Conservation (phyloP, 30 jellyfish, hydroid and myxozoan genomes). For the Morbakka virulenta region DNA sequence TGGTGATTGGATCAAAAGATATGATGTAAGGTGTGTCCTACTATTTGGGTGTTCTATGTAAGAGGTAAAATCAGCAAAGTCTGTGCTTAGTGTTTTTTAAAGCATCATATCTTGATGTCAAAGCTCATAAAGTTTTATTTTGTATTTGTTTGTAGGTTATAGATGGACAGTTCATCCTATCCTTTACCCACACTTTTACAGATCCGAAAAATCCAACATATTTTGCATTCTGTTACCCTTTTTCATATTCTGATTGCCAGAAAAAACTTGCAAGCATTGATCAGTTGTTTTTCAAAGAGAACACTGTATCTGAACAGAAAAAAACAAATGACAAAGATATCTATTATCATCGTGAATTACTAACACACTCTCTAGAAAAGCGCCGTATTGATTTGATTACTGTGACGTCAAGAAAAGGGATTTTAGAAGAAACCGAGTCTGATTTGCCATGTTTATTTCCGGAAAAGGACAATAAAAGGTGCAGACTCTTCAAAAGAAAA, state of each 20-base stretch:
- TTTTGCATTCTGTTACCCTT: slow-evolving; percentile 94
- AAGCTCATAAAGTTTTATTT: too few relatives aligned
- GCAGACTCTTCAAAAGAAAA: slow-evolving; percentile 39
- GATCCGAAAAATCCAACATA: slow-evolving; percentile 42
- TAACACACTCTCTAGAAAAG: slow-evolving; percentile 68
- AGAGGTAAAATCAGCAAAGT: background rate
- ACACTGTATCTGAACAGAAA: background rate
- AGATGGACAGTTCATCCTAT: slow-evolving; percentile 65
- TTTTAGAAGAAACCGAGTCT: slow-evolving; percentile 41
- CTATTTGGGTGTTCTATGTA: too few relatives aligned
- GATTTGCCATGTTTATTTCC: slow-evolving; percentile 58
- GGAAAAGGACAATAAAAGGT: slow-evolving; percentile 22
- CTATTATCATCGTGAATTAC: slow-evolving; percentile 78
- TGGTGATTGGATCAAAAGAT: too few relatives aligned
- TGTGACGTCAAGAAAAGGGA: slow-evolving; percentile 57
- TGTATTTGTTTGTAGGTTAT: slow-evolving; percentile 44
- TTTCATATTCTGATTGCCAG: slow-evolving; percentile 73
- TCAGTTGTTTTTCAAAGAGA: slow-evolving; percentile 10
- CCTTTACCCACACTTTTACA: slow-evolving; percentile 66
- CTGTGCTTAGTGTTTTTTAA: background rate
- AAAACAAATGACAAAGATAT: slow-evolving; percentile 5
- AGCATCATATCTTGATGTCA: too few relatives aligned
- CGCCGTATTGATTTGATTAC: slow-evolving; percentile 77
- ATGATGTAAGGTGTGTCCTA: too few relatives aligned
- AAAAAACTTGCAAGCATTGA: slow-evolving; percentile 8